Percentiles rank a stretch among this genome's conserved stretches.
Evolutionary conservation across 2,888 invertebrate species (phyloP).

Genomic region (Dolichomitus sp.): DNA sequence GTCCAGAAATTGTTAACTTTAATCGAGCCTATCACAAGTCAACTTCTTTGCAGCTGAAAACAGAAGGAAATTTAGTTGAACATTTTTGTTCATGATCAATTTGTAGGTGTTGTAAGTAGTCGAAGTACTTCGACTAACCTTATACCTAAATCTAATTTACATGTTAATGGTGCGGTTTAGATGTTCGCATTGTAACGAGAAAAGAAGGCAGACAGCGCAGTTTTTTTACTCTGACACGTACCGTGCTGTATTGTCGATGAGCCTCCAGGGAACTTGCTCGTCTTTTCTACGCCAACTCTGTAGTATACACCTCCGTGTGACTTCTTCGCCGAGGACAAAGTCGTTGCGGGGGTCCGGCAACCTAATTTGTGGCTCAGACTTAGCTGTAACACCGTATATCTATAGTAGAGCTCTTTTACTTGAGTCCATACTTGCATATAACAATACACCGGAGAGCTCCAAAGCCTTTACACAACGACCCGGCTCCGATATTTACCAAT

Average conservation of each 20-base stretch:
- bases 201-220: background rate
- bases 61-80: background rate
- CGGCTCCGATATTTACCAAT: constrained; percentile 46
- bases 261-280: constrained; percentile 43
- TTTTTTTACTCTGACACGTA: constrained; percentile 3
- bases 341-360: constrained; percentile 34
- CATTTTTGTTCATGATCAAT: background rate
- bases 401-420: background rate
- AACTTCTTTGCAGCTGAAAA: background rate
- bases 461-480: constrained; percentile 40
- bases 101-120: background rate
- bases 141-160: no score
- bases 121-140: background rate
- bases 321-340: constrained; percentile 42
- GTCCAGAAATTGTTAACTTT: no score
- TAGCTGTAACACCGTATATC: constrained; percentile 1
- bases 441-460: background rate
- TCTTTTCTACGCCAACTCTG: constrained; percentile 23
- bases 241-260: constrained; percentile 24
- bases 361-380: constrained; percentile 43
- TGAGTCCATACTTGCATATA: background rate
- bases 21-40: no score
- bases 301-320: constrained; percentile 16
- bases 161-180: background rate
- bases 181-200: background rate